Percentiles rank a stretch among this genome's conserved stretches.
Conservation (phyloP, 2,113 vertebrate genomes). For the Scortum barcoo region DNA sequence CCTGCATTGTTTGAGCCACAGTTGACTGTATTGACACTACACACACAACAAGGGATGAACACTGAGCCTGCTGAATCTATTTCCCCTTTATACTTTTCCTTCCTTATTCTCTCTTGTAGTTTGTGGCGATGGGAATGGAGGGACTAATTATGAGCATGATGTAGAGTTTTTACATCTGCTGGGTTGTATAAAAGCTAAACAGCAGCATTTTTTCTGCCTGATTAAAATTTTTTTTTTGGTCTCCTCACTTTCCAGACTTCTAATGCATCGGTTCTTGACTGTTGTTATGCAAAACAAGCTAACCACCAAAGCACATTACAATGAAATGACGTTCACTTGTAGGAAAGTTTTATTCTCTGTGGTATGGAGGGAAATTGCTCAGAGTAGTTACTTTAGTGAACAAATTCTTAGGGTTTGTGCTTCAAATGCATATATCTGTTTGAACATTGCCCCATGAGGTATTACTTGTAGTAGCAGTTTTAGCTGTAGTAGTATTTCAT, state of each 20-base stretch:
- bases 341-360: slow-evolving; percentile 1
- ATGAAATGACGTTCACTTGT: slow-evolving; percentile 1
- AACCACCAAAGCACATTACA: not conserved
- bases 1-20: slow-evolving; percentile 1
- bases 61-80: slow-evolving; percentile 25
- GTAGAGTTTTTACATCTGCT: slow-evolving; percentile 63
- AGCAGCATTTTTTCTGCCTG: slow-evolving; percentile 57
- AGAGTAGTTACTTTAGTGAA: not conserved
- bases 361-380: not conserved
- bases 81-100: not conserved
- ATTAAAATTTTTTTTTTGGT: slow-evolving; percentile 70
- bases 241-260: slow-evolving; percentile 36
- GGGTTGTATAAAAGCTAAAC: slow-evolving; percentile 62
- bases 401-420: not conserved
- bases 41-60: slow-evolving; percentile 37
- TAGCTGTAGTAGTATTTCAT: not conserved
- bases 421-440: not conserved
- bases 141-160: slow-evolving; percentile 56
- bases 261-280: slow-evolving; percentile 44
- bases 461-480: too few relatives aligned
- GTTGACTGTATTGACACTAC: slow-evolving; percentile 12
- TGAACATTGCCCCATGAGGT: not conserved
- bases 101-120: slow-evolving; percentile 23
- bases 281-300: slow-evolving; percentile 5
- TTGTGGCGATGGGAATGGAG: slow-evolving; percentile 53